Evolutionary conservation across 2,113 vertebrate genomes (phyloP), one percentile per base, ranked within the genome.

Genomic region (Vulpes vulpes): DNA sequence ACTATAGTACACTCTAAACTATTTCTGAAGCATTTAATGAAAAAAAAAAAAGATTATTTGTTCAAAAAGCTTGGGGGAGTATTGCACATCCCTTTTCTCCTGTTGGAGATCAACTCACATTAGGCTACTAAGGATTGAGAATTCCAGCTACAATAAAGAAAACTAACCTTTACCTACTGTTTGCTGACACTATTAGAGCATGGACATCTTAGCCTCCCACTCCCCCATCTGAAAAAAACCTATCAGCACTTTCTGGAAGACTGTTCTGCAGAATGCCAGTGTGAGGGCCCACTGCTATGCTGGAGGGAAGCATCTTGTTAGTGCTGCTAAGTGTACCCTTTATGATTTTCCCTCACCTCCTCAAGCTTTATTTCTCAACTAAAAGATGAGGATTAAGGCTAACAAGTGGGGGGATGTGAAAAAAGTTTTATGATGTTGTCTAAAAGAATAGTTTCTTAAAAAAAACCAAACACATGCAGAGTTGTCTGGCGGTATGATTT

Each of bases 401-500:
- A 93, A 76, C 38, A 92, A 93, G 38, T 38, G 25, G 57, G 35
- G 64, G 16, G 16, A 22, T 60, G 11, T 93, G 64, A 69, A 92
- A 93, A 78, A 67, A 64, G 27, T 87, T 95, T 91, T 96, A 81
- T 78, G 69, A 91, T 83, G 51, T 67, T 94, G 64, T 96, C 76
- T 95, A 65, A 87, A 98, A 98, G 25, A 94, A 4, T 92, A 79
- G 73, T 62, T 89, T 7, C 85, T 53, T 35, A 30, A 43, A 43
- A 43, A 43, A 43, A 43, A 43, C 7, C 1, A 43, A 4, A 43
- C 43, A 43, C 43, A 43, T 43, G 43, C 43, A 69, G 57, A 85
- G 60, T 65, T 79, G 27, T 79, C 74, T 27, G 27, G 15, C n/a
- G 62, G 69, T 73, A 94, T 79, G 14, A 57, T 73, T 92, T 71